Evolutionary conservation across 35 echinoderm and acorn worm species (phyloP).

Genomic region (Ophiothrix spiculata): DNA sequence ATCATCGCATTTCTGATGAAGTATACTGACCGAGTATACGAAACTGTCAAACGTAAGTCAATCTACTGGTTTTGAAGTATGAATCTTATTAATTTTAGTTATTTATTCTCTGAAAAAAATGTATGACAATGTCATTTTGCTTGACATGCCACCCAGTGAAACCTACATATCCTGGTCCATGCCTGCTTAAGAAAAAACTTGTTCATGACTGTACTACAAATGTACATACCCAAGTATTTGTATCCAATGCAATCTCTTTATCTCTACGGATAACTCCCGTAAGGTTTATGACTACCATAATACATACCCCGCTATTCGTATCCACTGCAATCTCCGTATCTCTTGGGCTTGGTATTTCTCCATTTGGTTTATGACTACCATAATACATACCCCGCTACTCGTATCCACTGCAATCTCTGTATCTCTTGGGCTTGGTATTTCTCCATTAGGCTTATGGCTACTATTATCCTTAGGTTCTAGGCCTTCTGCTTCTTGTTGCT

Average conservation of each 20-base stretch:
- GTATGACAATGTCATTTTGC: too few species aligned
- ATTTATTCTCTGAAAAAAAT: too few species aligned
- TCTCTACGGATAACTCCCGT: background rate
- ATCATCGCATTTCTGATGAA: background rate
- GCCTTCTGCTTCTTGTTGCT: background rate
- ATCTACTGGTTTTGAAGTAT: too few species aligned
- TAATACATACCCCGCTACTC: background rate
- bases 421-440: slow-evolving; percentile 3
- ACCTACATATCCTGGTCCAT: too few species aligned
- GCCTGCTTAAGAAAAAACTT: too few species aligned
- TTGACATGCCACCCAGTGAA: too few species aligned
- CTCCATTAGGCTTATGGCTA: background rate
- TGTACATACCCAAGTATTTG: background rate
- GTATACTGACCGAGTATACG: too few species aligned
- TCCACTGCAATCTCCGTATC: background rate
- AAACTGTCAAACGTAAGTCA: too few species aligned
- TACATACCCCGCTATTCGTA: background rate
- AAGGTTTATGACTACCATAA: background rate
- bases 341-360: background rate
- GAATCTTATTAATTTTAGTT: too few species aligned
- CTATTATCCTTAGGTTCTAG: background rate
- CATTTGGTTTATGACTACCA: background rate
- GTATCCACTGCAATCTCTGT: background rate
- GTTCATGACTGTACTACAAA: background rate
- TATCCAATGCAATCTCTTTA: background rate